Conservation (phyloP, 2,113 vertebrate genomes). For the Anas platyrhynchos region DNA sequence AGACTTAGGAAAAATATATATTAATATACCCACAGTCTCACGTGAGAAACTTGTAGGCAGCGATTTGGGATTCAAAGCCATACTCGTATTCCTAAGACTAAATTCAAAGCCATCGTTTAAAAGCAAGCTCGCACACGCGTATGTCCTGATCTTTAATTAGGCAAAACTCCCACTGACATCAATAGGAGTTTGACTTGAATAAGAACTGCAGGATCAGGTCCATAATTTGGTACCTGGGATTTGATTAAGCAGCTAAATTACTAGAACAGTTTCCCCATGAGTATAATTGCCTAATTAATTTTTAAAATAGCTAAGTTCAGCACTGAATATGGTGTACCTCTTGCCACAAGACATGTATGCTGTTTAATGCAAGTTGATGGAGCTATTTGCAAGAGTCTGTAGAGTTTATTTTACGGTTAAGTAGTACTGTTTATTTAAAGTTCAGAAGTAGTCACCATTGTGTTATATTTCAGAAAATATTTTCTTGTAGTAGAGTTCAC, state of each 20-base stretch:
- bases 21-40: constrained; percentile 31
- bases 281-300: constrained; percentile 72
- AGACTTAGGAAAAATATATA: constrained; percentile 55
- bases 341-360: constrained; percentile 12
- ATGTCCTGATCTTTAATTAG: constrained; percentile 71
- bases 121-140: constrained; percentile 18
- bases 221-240: constrained; percentile 72
- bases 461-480: constrained; percentile 37
- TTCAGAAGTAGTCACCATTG: background rate
- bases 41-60: constrained; percentile 56
- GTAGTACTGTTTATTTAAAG: constrained; percentile 18
- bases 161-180: constrained; percentile 68
- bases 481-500: background rate
- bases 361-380: constrained; percentile 36
- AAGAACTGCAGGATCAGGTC: constrained; percentile 69
- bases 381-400: constrained; percentile 18
- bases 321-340: constrained; percentile 24
- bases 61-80: constrained; percentile 29
- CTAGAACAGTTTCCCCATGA: constrained; percentile 58
- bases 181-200: constrained; percentile 69
- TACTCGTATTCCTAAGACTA: constrained; percentile 51
- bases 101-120: constrained; percentile 60
- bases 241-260: constrained; percentile 68
- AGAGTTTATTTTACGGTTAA: constrained; percentile 7
- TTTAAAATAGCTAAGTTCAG: constrained; percentile 70